Percentiles rank a stretch among this genome's conserved stretches.
These are phyloP conservation scores for Pteropus alecto DNA, from an alignment of 2,113 vertebrate species.

Conservation along the genomic window DNA sequence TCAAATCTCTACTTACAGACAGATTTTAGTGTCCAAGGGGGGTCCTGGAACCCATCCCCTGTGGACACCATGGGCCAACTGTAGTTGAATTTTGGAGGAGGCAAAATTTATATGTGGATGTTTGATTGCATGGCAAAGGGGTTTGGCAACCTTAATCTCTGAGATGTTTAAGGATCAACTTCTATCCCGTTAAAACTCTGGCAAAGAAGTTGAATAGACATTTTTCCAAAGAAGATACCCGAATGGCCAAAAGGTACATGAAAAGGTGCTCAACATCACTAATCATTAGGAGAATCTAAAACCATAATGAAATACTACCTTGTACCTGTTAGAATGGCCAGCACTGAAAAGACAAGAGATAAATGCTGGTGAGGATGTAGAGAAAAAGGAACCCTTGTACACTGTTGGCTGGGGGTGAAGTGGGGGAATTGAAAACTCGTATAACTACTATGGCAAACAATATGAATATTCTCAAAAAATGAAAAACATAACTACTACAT, in stretches of 20 bases:
- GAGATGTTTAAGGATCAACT: background rate
- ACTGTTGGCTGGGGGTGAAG: background rate
- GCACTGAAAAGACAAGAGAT: background rate
- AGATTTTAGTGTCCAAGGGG: background rate
- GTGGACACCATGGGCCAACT: background rate
- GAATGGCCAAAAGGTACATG: background rate
- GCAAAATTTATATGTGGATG: background rate
- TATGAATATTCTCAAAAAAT: background rate
- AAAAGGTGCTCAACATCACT: background rate
- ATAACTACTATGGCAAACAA: background rate
- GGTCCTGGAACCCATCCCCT: background rate
- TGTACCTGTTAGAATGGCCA: background rate
- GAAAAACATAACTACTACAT: background rate
- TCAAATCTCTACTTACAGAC: background rate
- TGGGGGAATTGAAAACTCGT: background rate
- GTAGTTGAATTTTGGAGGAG: background rate
- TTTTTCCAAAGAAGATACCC: background rate
- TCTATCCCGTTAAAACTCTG: background rate
- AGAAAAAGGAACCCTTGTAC: background rate
- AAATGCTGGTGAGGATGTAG: background rate
- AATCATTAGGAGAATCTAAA: background rate
- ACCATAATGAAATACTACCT: background rate
- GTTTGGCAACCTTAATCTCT: background rate
- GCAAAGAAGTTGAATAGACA: background rate
- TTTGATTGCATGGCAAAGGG: background rate